Evolutionary conservation across 2,797 vertebrate genomes (phyloP), one percentile per base, ranked within the genome.

Genomic region (Bradypodion pumilum): DNA sequence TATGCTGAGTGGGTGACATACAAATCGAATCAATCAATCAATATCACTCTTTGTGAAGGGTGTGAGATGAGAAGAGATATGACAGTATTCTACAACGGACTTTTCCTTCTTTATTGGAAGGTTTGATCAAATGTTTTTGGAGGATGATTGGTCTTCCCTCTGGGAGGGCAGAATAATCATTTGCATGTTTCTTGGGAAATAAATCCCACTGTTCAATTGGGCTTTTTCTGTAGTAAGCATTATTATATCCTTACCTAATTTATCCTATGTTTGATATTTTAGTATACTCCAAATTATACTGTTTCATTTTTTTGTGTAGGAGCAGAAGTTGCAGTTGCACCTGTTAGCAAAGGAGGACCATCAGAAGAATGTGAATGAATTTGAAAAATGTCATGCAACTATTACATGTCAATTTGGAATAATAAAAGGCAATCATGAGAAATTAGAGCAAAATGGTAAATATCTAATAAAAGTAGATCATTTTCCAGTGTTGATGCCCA

Each of bases 401-500:
- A 87, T 96, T 82, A 94, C 93, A 92, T 96, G 90, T 89, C 97
- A 99, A 89, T 98, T 97, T 93, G 94, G 94, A 88, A 21, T 89
- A 44, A 79, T 98, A 83, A 98, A 97, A 93, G 96, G 96, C 83
- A 95, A 94, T 76, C 97, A 99, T 82, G 95, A 94, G 90, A 94
- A 94, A 83, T 95, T 98, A n/a, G 96, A 98, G 89, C 96, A 97
- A 80, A 97, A 97, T 80, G 98, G 98, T 99, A 97, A 68, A 94
- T 87, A 37, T 84, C 7, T 44, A 72, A 76, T 86, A 27, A 74
- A 49, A 29, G 10, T 76, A 35, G 8, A 25, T 15, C 7, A 73
- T 63, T 32, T 16, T 29, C 23, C 40, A 78, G 12, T 46, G 8
- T 62, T 78, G 5, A 72, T 60, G 16, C 2, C n/a, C 60, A 63